Evolutionary conservation across 23 tunicate species (phyloP), one percentile per base, ranked within the genome.

Genomic region (Trididemnum clinides): DNA sequence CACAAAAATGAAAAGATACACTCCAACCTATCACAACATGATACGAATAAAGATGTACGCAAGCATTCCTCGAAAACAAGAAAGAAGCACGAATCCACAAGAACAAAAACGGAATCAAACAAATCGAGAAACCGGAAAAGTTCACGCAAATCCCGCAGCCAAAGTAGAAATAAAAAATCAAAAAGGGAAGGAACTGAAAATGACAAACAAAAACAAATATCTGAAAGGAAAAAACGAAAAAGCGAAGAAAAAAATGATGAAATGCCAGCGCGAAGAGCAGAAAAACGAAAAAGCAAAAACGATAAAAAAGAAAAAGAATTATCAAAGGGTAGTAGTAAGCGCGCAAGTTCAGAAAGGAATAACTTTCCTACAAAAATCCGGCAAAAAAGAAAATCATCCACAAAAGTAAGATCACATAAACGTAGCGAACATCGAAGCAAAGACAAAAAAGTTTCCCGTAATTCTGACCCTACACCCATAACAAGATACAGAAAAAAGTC

Each of bases 401-500:
- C 66, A 10, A 59, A 59, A 59, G 25, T 3, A 4, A 59, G 22
- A n/a, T 4, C 66, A 10, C 20, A 59, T 4, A 15, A 59, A 10
- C 18, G 37, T 5, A 66, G n/a, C 30, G 12, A 31, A 66, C 36
- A 37, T 28, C 5, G 36, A 29, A 66, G 75, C 22, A 32, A 29
- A 66, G 37, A 32, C 7, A 66, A 66, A 66, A 31, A n/a, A 6
- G n/a, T 29, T 2, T 29, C 12, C n/a, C 6, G 10, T 10, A 36
- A 36, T 4, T 2, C 6, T 29, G 75, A 3, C 31, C 75, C 36
- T 5, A 66, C 75, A 5, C 75, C 75, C n/a, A 19, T 37, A 31
- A 66, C 75, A 29, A 66, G 75, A 31, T 66, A 66, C 75, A 29
- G 75, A 66, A 66, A 66, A 31, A 66, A 66, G 31, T 66, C 75